Conservation (phyloP, 2,888 invertebrate species). For the Yponomeuta plumbellus region DNA sequence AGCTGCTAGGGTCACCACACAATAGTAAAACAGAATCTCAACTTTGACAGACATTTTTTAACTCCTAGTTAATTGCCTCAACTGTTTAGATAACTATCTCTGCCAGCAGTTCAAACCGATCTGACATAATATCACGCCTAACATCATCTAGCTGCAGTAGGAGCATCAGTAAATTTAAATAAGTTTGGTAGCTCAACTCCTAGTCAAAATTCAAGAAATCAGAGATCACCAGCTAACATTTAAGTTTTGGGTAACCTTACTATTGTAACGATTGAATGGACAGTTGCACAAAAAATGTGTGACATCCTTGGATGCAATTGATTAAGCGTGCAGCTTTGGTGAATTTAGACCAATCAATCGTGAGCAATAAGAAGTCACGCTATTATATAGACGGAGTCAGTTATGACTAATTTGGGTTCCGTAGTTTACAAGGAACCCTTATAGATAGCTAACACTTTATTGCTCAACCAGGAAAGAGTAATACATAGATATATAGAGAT, state of each 20-base stretch:
- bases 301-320: slow-evolving; percentile 57
- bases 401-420: too few relatives aligned
- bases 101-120: slow-evolving; percentile 25
- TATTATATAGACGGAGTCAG: too few relatives aligned
- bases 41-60: slow-evolving; percentile 25
- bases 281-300: slow-evolving; percentile 43
- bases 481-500: too few relatives aligned
- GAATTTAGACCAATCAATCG: neutral
- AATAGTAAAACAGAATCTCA: slow-evolving; percentile 32
- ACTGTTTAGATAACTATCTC: slow-evolving; percentile 29
- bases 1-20: slow-evolving; percentile 33
- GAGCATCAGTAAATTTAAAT: neutral
- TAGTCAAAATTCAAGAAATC: neutral
- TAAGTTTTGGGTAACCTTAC: slow-evolving; percentile 38
- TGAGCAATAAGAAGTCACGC: too few relatives aligned
- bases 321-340: neutral
- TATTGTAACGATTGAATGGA: slow-evolving; percentile 34
- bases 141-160: slow-evolving; percentile 26
- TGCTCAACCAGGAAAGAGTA: too few relatives aligned
- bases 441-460: too few relatives aligned
- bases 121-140: slow-evolving; percentile 28
- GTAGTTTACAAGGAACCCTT: too few relatives aligned
- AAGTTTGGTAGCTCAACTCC: neutral
- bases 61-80: neutral
- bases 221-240: neutral